A percentile compares a stretch with the other conserved stretches of the same genome.
Evolutionary conservation across 2,113 vertebrate species (phyloP).

Genomic region (Alethe castanea): DNA sequence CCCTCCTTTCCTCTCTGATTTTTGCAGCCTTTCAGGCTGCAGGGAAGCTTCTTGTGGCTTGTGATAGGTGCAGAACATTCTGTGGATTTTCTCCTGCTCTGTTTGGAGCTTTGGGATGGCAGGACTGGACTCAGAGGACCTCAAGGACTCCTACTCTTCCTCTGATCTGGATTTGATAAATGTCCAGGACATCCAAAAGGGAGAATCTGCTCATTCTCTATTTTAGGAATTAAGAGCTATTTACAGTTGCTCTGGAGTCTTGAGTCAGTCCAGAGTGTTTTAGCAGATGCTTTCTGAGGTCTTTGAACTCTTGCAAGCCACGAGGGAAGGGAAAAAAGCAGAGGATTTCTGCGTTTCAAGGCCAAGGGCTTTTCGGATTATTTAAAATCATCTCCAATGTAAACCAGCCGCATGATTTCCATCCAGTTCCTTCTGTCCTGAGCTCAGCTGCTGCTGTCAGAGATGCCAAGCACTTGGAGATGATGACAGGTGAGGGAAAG

Average conservation of each 20-base stretch:
- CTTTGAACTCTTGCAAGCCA: slow-evolving; percentile 23
- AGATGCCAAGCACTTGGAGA: slow-evolving; percentile 29
- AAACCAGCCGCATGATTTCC: neutral
- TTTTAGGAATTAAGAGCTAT: slow-evolving; percentile 14
- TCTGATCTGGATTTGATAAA: neutral
- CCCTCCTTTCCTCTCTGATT: neutral
- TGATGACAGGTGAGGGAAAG: slow-evolving; percentile 43
- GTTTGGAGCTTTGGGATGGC: neutral
- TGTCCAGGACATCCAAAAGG: neutral
- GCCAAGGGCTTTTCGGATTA: neutral
- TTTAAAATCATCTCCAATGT: slow-evolving; percentile 33
- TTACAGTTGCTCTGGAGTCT: slow-evolving; percentile 10
- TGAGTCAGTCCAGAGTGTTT: slow-evolving; percentile 6
- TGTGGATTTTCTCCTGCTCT: neutral
- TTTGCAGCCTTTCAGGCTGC: neutral
- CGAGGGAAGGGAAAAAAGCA: neutral
- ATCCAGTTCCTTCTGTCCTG: neutral
- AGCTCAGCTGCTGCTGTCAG: neutral
- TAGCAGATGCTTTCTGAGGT: slow-evolving; percentile 42
- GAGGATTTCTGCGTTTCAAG: neutral
- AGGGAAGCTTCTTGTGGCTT: neutral
- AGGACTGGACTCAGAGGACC: neutral
- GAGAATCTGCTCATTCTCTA: slow-evolving; percentile 28
- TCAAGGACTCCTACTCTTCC: neutral
- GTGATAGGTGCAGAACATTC: neutral